These are phyloP conservation scores for Loxodonta africana DNA, from an alignment of 2,113 vertebrate species.

Conservation along the genomic window DNA sequence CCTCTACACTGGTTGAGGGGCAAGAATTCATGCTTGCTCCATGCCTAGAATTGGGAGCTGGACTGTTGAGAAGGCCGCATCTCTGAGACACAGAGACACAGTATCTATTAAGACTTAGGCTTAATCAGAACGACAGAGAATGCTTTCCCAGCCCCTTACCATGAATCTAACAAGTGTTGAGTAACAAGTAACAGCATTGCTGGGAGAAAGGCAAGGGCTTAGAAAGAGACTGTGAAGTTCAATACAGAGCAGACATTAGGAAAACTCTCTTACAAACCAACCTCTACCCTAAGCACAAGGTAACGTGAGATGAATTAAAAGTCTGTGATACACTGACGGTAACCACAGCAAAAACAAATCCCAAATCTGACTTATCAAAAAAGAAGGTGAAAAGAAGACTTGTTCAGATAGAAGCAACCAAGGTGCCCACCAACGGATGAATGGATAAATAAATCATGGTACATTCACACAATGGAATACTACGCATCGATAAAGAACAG, in stretches of 20 bases:
- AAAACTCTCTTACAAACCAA: neutral
- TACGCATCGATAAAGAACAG: too few relatives aligned
- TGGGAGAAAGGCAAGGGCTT: neutral
- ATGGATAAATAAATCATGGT: too few relatives aligned
- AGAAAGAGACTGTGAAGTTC: neutral
- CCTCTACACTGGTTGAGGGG: neutral
- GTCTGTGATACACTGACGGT: neutral
- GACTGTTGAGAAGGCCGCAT: neutral
- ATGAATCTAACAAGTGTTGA: neutral
- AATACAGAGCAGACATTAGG: neutral
- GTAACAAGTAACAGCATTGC: neutral
- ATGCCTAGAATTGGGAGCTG: neutral
- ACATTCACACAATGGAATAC: too few relatives aligned
- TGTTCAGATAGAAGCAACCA: neutral
- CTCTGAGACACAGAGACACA: neutral
- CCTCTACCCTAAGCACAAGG: neutral
- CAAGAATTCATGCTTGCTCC: neutral
- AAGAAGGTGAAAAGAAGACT: neutral
- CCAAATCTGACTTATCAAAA: neutral
- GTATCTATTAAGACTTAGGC: neutral
- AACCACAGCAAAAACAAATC: neutral
- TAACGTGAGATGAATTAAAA: neutral
- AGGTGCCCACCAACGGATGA: too few relatives aligned
- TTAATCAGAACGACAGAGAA: neutral
- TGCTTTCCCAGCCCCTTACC: neutral